phyloP scores from a whole-genome alignment of 2,797 vertebrate species.

The Halcyon leucocephala region DNA sequence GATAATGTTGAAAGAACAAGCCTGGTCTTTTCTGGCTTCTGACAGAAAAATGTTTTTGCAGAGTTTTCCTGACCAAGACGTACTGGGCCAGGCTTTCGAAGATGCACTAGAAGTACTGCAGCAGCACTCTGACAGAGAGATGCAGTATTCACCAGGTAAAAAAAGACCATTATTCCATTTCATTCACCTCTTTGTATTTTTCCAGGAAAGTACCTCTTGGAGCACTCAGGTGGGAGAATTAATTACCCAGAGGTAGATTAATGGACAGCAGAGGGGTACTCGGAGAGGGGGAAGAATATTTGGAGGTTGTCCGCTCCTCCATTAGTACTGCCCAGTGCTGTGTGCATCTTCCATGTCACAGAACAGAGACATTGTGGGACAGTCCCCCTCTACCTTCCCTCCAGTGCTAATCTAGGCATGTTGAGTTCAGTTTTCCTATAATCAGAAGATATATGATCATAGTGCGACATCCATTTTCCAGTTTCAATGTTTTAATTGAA shows the following conservation, averaged over 20 bases:
- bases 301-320: background rate
- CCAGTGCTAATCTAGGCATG: background rate
- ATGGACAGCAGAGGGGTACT: background rate
- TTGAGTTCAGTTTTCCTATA: background rate
- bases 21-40: background rate
- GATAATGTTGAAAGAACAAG: background rate
- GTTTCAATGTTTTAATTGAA: background rate
- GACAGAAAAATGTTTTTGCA: conserved; percentile 63
- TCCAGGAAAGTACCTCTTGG: background rate
- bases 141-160: conserved; percentile 85
- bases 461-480: background rate
- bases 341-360: background rate
- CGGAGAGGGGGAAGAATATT: background rate
- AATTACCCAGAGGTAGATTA: background rate
- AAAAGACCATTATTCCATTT: background rate
- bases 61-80: conserved; percentile 86
- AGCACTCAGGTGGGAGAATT: background rate
- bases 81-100: conserved; percentile 90
- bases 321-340: background rate
- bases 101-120: conserved; percentile 95
- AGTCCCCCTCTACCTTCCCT: background rate
- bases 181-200: background rate
- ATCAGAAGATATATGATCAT: background rate
- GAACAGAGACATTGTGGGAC: background rate
- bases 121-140: conserved; percentile 83